Evolutionary conservation across 2,888 invertebrate genomes (phyloP), one percentile per base, ranked within the genome.

Genomic region (Drosophila meridiana): DNA sequence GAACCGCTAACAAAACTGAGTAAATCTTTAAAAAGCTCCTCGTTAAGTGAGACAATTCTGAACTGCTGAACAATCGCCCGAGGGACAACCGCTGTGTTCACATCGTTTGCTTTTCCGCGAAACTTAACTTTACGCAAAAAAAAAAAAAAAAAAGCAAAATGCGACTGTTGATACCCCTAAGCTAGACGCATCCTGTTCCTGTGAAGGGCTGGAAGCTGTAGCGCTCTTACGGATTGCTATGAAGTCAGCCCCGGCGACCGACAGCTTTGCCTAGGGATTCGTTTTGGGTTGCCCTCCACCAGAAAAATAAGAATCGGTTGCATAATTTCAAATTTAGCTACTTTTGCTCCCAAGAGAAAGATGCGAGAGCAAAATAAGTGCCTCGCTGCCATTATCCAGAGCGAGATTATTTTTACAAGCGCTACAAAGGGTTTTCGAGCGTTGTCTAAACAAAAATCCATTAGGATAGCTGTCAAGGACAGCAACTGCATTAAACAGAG

Each of bases 381-480:
- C 36, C 40, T 36, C 43, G 42, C 34, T 36, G 20, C 48, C 60
- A 57, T 48, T 58, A 66, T 56, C 13, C 52, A 13, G 34, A 48
- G 2, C 48, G n/a, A 38, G 48, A 59, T 59, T 48, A 38, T 38
- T 47, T 62, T 38, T 38, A 36, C 47, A 72, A 43, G 36, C 34
- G 59, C 26, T 56, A 56, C 60, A 48, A 57, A 61, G 45, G 64
- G 65, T 26, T 52, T 52, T 61, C 20, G 32, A 75, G 40, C 56
- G 66, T 56, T 66, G 62, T 64, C 48, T 64, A 76, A 76, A 64
- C 69, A 67, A 68, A 68, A 69, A 70, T 70, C 68, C 65, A 70
- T 78, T 78, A 78, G 78, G 58, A 70, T 62, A 64, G 47, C 74
- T 70, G 78, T 71, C 74, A 78, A 74, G 70, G 70, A 68, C 78